Conservation (phyloP, 2,797 vertebrate genomes). For the Falco novaeseelandiae region DNA sequence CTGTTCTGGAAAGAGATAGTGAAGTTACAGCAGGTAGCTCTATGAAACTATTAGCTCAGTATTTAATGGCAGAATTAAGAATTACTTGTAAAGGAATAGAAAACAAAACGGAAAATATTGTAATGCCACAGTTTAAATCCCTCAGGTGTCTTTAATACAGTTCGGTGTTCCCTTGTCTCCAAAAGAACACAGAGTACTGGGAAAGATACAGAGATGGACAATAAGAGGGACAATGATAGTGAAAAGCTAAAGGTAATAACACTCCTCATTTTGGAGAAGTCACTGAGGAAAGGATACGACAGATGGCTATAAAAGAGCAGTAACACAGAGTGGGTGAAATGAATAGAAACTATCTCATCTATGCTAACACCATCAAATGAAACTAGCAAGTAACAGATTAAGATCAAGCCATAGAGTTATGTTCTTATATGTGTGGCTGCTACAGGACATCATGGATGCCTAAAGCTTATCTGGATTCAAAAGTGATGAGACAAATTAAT, state of each 20-base stretch:
- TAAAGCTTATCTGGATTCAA: not conserved
- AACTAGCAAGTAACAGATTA: not conserved
- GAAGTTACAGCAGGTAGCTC: not conserved
- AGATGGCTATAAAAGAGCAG: not conserved
- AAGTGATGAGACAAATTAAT: not conserved
- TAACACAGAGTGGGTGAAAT: not conserved
- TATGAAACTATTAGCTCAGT: not conserved
- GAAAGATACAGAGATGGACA: not conserved
- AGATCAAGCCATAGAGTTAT: not conserved
- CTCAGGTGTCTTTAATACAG: not conserved
- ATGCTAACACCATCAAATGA: not conserved
- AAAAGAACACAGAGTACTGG: not conserved
- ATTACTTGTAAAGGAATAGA: not conserved
- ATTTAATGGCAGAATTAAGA: conserved; percentile 4
- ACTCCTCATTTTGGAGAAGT: not conserved
- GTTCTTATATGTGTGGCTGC: not conserved
- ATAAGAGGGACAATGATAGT: not conserved
- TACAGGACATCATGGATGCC: not conserved
- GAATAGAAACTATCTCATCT: not conserved
- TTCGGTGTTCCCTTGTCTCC: not conserved
- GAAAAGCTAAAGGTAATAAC: not conserved
- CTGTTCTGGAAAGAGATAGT: not conserved
- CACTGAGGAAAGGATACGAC: not conserved
- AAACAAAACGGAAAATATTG: not conserved
- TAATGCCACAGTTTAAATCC: not conserved